Conservation (phyloP, 2,113 vertebrate genomes). For the Hydropotes inermis region DNA sequence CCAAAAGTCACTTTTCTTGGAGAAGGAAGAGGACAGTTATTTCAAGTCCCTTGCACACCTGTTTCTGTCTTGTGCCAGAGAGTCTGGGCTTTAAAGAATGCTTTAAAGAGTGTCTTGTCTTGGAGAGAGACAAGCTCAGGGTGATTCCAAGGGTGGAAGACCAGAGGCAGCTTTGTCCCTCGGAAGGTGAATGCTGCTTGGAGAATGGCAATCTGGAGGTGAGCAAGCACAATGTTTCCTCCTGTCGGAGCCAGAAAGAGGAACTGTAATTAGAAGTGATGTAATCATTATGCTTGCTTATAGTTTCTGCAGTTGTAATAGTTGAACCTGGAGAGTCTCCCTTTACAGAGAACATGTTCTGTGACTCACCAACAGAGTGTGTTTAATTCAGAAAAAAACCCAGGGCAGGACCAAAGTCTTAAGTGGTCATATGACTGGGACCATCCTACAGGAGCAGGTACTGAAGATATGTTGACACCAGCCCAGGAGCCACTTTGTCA, state of each 20-base stretch:
- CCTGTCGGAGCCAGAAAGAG: not conserved
- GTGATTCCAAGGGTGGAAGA: not conserved
- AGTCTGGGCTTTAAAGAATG: not conserved
- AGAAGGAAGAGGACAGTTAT: not conserved
- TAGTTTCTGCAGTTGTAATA: not conserved
- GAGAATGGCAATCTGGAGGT: not conserved
- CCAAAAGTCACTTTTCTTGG: not conserved
- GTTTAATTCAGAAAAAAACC: not conserved
- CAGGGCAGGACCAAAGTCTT: not conserved
- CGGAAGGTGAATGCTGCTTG: not conserved
- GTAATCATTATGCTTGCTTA: not conserved
- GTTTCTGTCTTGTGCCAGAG: not conserved
- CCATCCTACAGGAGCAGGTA: not conserved
- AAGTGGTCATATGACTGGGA: fast-evolving
- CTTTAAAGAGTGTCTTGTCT: not conserved
- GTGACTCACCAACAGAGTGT: not conserved
- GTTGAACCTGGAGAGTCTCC: not conserved
- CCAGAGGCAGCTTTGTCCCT: constrained; percentile 22
- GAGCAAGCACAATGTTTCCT: not conserved
- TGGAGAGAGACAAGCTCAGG: not conserved
- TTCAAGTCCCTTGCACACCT: not conserved
- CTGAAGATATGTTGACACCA: not conserved
- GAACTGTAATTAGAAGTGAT: not conserved
- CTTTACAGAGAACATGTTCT: not conserved
- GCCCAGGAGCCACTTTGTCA: not conserved